Conservation (phyloP, 2,113 vertebrate species). For the Delphinus delphis region DNA sequence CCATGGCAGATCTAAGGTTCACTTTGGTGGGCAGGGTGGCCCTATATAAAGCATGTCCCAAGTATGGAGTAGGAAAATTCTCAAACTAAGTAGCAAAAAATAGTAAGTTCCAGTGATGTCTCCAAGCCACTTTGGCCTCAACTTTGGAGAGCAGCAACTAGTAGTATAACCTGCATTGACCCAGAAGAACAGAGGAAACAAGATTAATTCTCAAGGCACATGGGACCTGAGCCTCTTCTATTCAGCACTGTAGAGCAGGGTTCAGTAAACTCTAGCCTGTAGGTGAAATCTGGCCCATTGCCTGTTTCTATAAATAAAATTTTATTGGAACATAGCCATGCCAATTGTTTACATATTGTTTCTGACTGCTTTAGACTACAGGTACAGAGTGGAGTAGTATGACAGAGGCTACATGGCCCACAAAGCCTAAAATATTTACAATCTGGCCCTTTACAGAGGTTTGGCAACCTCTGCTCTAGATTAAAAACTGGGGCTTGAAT, state of each 20-base stretch:
- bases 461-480: background rate
- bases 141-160: slow-evolving; percentile 17
- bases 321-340: background rate
- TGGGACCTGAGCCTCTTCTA: background rate
- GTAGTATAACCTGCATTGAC: background rate
- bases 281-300: background rate
- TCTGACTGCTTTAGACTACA: background rate
- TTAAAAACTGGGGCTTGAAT: slow-evolving; percentile 30
- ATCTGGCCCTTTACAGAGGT: background rate
- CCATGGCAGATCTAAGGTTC: background rate
- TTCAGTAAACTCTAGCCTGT: background rate
- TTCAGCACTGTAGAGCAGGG: background rate
- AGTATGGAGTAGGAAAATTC: slow-evolving; percentile 1
- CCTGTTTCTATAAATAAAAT: slow-evolving; percentile 36
- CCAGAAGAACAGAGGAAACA: background rate
- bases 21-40: background rate
- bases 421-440: slow-evolving; percentile 4
- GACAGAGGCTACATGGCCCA: background rate
- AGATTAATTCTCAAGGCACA: slow-evolving; percentile 23
- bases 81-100: background rate
- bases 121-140: background rate
- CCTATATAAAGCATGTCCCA: background rate
- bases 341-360: background rate
- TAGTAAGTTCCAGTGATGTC: background rate
- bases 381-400: background rate